Conservation (phyloP, 1,140 invertebrate species). For the Chelonus insularis region DNA sequence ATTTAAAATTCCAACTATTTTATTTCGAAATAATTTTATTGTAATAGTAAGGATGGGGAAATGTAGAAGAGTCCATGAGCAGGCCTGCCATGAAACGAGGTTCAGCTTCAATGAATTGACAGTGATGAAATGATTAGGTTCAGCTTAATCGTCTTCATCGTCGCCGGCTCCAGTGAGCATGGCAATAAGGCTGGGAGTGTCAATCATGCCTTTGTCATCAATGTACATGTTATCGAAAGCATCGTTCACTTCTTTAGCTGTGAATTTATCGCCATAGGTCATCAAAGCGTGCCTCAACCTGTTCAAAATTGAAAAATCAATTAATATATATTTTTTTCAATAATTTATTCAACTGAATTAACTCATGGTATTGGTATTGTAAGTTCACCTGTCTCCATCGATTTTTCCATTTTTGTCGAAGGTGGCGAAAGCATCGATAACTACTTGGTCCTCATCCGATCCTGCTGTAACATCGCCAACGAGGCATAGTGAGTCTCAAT, state of each 20-base stretch:
- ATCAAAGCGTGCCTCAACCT: constrained; percentile 91
- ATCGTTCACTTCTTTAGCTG: constrained; percentile 88
- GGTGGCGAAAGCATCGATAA: constrained; percentile 92
- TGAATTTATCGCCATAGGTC: constrained; percentile 97
- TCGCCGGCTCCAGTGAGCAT: constrained; percentile 83
- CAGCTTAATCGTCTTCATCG: constrained; percentile 67
- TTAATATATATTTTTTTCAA: no score
- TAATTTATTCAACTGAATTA: no score
- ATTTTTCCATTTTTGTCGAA: constrained; percentile 92
- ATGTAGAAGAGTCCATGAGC: no score
- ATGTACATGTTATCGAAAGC: constrained; percentile 95
- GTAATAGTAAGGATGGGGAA: no score
- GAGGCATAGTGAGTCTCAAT: constrained; percentile 35
- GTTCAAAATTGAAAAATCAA: no score
- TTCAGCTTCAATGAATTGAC: not conserved
- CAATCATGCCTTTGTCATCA: constrained; percentile 89
- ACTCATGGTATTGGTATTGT: no score
- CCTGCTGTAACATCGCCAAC: constrained; percentile 52
- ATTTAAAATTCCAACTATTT: no score
- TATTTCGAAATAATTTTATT: no score
- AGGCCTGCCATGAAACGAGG: no score
- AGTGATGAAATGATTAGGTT: not conserved
- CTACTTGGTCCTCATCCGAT: constrained; percentile 90
- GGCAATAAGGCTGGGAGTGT: constrained; percentile 84
- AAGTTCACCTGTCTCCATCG: constrained; percentile 82